These are phyloP conservation scores for Orthosia gracilis DNA, from an alignment of 2,888 invertebrate genomes.

Conservation along the genomic window DNA sequence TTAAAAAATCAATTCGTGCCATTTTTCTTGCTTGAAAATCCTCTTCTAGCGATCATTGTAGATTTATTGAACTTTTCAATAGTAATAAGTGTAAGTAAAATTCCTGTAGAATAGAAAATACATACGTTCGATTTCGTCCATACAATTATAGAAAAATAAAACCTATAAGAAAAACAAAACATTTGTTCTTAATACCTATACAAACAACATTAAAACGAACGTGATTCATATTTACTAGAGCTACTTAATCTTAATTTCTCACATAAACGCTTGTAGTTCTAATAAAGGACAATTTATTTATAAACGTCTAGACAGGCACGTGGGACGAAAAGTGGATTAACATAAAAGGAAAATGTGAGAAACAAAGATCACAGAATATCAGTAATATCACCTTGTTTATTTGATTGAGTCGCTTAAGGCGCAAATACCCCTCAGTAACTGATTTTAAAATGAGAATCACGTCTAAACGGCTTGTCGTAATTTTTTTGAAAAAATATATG, in stretches of 20 bases:
- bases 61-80: too few relatives aligned
- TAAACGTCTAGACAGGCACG: conserved; percentile 4
- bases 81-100: too few relatives aligned
- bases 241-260: conserved; percentile 12
- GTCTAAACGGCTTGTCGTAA: too few relatives aligned
- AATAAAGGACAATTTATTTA: conserved; percentile 15
- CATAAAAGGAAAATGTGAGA: not conserved
- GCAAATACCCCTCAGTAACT: too few relatives aligned
- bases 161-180: too few relatives aligned
- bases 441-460: too few relatives aligned
- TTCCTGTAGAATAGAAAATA: not conserved
- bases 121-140: not conserved
- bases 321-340: not conserved
- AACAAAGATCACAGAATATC: not conserved
- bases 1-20: too few relatives aligned
- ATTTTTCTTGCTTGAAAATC: too few relatives aligned
- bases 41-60: too few relatives aligned
- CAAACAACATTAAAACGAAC: not conserved
- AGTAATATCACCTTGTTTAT: not conserved
- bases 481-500: too few relatives aligned
- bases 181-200: not conserved
- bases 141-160: not conserved
- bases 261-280: not conserved
- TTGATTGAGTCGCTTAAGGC: too few relatives aligned
- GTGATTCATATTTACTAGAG: conserved; percentile 10